Percentiles rank a stretch among this genome's conserved stretches.
Evolutionary conservation across 2,113 vertebrate genomes (phyloP).

Genomic region (Collichthys lucidus): DNA sequence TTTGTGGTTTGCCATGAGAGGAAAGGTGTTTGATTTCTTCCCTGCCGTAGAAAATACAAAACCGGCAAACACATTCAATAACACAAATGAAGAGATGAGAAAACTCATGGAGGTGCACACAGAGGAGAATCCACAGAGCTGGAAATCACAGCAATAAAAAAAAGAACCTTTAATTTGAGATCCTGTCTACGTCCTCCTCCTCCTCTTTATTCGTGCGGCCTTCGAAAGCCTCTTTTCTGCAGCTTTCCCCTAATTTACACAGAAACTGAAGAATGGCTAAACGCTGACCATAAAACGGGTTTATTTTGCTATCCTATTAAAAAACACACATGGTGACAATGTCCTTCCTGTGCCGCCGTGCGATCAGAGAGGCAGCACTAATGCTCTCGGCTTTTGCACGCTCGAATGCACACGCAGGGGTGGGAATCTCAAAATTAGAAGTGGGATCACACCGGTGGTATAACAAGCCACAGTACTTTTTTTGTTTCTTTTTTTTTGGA

Average conservation of each 20-base stretch:
- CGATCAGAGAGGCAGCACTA: conserved; percentile 70
- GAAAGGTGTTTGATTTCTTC: conserved; percentile 61
- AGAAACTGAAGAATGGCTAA: conserved; percentile 61
- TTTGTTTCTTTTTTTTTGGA: conserved; percentile 22
- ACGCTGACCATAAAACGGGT: conserved; percentile 77
- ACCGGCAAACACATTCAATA: conserved; percentile 44
- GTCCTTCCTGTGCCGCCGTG: conserved; percentile 47
- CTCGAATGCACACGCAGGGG: conserved; percentile 47
- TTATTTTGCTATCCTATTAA: conserved; percentile 75
- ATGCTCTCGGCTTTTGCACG: conserved; percentile 62
- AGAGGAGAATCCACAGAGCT: conserved; percentile 30
- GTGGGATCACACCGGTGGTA: conserved; percentile 59
- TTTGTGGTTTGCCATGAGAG: conserved; percentile 52
- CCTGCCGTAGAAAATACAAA: conserved; percentile 47
- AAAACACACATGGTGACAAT: conserved; percentile 70
- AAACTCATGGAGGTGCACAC: neutral
- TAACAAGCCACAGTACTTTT: conserved; percentile 57
- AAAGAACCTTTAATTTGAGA: conserved; percentile 64
- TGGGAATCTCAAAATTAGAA: conserved; percentile 73
- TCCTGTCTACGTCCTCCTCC: conserved; percentile 45
- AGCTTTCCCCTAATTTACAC: conserved; percentile 70
- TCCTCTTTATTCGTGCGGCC: conserved; percentile 21
- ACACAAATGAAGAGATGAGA: conserved; percentile 14
- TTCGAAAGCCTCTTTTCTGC: conserved; percentile 70
- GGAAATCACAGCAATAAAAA: conserved; percentile 31